Percentiles rank a stretch among this genome's conserved stretches.
Conservation (phyloP, 2,113 vertebrate genomes). For the Pungitius pungitius region DNA sequence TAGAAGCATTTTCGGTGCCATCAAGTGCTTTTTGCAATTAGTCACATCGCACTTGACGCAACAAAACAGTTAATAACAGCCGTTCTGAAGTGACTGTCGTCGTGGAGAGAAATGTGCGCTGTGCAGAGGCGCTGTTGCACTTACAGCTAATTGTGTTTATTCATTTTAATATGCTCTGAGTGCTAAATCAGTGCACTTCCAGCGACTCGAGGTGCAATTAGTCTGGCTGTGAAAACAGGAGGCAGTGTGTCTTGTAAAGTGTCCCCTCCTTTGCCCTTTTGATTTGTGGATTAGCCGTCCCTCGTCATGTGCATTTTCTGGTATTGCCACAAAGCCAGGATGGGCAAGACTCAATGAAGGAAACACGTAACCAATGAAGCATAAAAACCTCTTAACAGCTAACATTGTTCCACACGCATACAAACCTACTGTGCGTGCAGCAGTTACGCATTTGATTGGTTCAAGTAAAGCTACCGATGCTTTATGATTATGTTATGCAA, state of each 20-base stretch:
- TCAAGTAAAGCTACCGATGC: neutral
- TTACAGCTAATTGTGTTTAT: slow-evolving; percentile 81
- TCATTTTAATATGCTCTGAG: slow-evolving; percentile 82
- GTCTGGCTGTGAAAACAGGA: slow-evolving; percentile 69
- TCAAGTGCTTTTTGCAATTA: slow-evolving; percentile 76
- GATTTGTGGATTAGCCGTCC: slow-evolving; percentile 50
- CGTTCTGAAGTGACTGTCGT: slow-evolving; percentile 57
- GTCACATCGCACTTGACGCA: slow-evolving; percentile 67
- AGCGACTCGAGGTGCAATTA: slow-evolving; percentile 74
- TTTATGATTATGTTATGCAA: neutral
- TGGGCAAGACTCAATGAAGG: neutral
- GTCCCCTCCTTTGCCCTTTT: slow-evolving; percentile 47
- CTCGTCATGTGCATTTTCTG: slow-evolving; percentile 42
- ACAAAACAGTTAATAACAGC: slow-evolving; percentile 69
- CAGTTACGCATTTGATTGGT: neutral
- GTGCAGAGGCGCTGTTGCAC: slow-evolving; percentile 63
- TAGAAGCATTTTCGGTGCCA: slow-evolving; percentile 62
- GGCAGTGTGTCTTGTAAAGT: slow-evolving; percentile 60
- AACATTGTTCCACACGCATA: neutral
- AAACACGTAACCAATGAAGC: neutral
- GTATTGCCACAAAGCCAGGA: slow-evolving; percentile 12
- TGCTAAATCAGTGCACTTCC: slow-evolving; percentile 80
- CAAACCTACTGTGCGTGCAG: neutral
- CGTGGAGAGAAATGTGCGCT: slow-evolving; percentile 58
- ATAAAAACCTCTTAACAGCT: neutral